Evolutionary conservation across 1,140 invertebrate species (phyloP), one percentile per base, ranked within the genome.

Genomic region (Diplogasteroides magnus): DNA sequence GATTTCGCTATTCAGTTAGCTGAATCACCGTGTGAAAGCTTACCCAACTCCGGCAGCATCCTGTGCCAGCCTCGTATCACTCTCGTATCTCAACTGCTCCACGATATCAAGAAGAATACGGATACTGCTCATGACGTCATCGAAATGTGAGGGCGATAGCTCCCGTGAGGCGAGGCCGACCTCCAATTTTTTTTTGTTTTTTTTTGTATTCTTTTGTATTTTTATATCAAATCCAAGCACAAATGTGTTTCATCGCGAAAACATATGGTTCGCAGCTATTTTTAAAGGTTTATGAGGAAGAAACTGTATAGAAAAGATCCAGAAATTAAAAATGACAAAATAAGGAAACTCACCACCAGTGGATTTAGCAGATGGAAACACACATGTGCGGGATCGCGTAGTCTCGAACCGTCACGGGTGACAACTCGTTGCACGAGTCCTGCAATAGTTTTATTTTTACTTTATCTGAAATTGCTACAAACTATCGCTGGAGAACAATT

Each of bases 341-440:
- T 48, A 6, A 48, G 19, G 6, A 48, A 11, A 11, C 37, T 48
- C 37, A 48, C 37, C 37, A 48, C 37, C 3, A 81, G 66, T 23
- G 79, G 79, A 71, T 75, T 80, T 23, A 81, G 68, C 28, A 81
- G 68, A 64, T 81, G 79, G 37, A 77, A 61, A 25, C 78, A 70
- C 11, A 81, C 69, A 11, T 77, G 67, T 19, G 61, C 55, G 6
- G 80, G 64, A 65, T 81, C 77, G n/a, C 68, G 69, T 29, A 81
- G 70, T 23, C 79, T 68, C 23, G 67, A 65, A 1, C 79, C 69
- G 64, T 81, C 79, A 31, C 74, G 73, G 31, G 77, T 82, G 2
- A 81, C 64, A 56, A 81, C 81, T 31, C 80, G 62, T 68, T 81
- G 79, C 2, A 83, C 79, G 3, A 81, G 68, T 56, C 78, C 74